Evolutionary conservation across 2,888 invertebrate species (phyloP), one percentile per base, ranked within the genome.

Genomic region (Scaptomyza caliginosa): DNA sequence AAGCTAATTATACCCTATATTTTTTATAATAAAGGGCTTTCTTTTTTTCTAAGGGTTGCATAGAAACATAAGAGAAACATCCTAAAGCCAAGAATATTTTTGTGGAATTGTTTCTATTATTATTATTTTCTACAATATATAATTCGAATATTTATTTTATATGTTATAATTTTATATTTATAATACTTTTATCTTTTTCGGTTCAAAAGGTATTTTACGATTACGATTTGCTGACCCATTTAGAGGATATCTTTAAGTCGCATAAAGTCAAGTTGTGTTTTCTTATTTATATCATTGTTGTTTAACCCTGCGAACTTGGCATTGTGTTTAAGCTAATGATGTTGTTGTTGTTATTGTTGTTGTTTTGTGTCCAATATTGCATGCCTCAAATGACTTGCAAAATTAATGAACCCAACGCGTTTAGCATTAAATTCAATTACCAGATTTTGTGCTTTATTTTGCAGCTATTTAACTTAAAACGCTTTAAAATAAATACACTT

Each of bases 341-440:
- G 45, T 52, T 64, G 30, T 55, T 57, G 16, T 46, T 38, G n/a
- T n/a, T n/a, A n/a, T 48, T 54, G 45, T 52, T 64, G 30, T 55
- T 57, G 16, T 46, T 38, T 36, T 52, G 11, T 28, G 26, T 51
- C n/a, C 5, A 24, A 10, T 26, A 21, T 78, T 59, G 83, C 80
- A 78, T 83, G 81, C 28, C 46, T n/a, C 13, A 17, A 56, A 39
- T 67, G 59, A 59, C 74, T 76, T 78, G 45, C 42, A 71, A 81
- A 80, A 46, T 67, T 63, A 71, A 80, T 80, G 68, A 34, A 30
- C 19, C n/a, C 17, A 56, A 34, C 48, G 43, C 42, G 49, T 51
- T 62, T 57, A 17, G 46, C 46, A 73, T 72, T 64, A 58, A 74
- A 71, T 69, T 78, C 60, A 80, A 76, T 65, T 57, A 50, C 39